Conservation (phyloP, 2,797 vertebrate genomes). For the Iguana delicatissima region DNA sequence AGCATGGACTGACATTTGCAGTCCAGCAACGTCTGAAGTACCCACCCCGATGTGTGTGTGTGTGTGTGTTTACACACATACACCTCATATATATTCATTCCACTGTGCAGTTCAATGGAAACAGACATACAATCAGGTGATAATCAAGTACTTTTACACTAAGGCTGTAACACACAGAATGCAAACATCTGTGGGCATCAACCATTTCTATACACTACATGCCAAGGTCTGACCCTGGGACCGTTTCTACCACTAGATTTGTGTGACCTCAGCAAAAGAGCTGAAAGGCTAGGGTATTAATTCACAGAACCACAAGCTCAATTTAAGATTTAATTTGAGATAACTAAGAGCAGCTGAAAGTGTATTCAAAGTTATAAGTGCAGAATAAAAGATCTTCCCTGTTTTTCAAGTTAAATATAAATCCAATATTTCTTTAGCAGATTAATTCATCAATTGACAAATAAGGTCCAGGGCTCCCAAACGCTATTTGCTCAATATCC, state of each 20-base stretch:
- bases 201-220: constrained; percentile 78
- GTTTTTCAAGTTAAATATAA: constrained; percentile 81
- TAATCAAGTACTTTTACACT: constrained; percentile 68
- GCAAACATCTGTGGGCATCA: constrained; percentile 80
- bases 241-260: constrained; percentile 82
- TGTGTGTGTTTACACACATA: too few species aligned
- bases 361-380: constrained; percentile 84
- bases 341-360: constrained; percentile 83
- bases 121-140: constrained; percentile 58
- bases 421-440: constrained; percentile 78
- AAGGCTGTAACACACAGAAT: constrained; percentile 69
- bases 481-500: constrained; percentile 60
- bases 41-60: constrained; percentile 51
- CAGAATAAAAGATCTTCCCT: constrained; percentile 78
- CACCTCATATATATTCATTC: too few species aligned
- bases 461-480: constrained; percentile 63
- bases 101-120: constrained; percentile 55
- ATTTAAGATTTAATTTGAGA: constrained; percentile 90
- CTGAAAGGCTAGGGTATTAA: constrained; percentile 84
- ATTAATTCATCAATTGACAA: constrained; percentile 81
- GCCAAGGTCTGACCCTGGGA: constrained; percentile 81
- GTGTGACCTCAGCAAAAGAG: constrained; percentile 83
- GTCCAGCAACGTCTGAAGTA: constrained; percentile 42
- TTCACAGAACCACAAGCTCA: constrained; percentile 85
- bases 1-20: constrained; percentile 6